Conservation (phyloP, 2,888 invertebrate species). For the Fragum sueziense region DNA sequence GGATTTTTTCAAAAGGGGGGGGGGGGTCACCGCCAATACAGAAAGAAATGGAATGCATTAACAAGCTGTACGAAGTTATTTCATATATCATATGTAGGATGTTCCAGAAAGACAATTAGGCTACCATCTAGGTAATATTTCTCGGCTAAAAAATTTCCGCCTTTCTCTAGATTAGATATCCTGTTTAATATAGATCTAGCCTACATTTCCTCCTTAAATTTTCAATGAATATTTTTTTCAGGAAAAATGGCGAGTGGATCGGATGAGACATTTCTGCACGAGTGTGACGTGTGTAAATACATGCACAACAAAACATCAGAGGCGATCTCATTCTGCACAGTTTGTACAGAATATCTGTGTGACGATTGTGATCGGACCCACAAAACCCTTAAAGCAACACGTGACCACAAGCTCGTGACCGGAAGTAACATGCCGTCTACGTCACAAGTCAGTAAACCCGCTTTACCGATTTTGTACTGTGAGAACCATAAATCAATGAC, state of each 20-base stretch:
- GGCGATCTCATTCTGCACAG: background rate
- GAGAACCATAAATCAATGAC: background rate
- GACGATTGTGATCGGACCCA: background rate
- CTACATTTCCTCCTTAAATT: no score
- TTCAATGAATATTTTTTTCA: no score
- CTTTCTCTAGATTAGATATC: no score
- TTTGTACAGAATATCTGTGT: background rate
- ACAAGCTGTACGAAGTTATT: no score
- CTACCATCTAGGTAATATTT: no score
- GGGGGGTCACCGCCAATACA: no score
- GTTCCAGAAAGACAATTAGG: no score
- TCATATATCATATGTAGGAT: no score
- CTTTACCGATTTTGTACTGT: background rate
- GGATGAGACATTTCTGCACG: background rate
- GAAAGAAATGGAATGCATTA: no score
- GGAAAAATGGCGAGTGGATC: background rate
- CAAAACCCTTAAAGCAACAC: background rate
- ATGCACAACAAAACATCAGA: background rate
- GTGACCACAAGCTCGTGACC: background rate
- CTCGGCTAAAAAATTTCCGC: no score
- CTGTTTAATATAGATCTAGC: no score
- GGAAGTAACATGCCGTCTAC: background rate
- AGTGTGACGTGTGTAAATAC: conserved; percentile 5
- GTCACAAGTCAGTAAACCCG: background rate
- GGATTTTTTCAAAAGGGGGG: no score